Evolutionary conservation across 2,797 vertebrate species (phyloP).

Genomic region (Pseudomugil tenellus): DNA sequence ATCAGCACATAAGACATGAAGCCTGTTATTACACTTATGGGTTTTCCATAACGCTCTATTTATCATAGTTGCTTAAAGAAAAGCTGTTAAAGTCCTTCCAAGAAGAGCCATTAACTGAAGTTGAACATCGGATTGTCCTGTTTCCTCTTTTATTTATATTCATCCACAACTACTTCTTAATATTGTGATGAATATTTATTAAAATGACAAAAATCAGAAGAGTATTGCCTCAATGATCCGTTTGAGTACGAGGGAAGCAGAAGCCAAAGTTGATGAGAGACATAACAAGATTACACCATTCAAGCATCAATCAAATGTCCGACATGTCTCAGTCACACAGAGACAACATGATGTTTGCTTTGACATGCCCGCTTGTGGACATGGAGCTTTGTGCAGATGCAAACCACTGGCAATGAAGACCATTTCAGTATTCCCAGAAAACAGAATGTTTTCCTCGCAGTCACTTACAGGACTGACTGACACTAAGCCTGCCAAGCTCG

Average conservation of each 20-base stretch:
- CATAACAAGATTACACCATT: not conserved
- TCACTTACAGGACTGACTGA: too few relatives aligned
- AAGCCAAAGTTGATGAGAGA: not conserved
- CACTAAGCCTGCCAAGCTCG: too few relatives aligned
- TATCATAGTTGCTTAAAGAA: too few relatives aligned
- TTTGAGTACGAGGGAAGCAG: not conserved
- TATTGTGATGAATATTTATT: not conserved
- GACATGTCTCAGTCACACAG: not conserved
- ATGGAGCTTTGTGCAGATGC: too few relatives aligned
- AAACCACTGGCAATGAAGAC: too few relatives aligned
- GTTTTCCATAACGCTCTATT: too few relatives aligned
- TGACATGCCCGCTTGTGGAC: too few relatives aligned
- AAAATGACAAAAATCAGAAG: not conserved
- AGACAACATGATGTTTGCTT: too few relatives aligned
- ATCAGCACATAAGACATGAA: conserved; percentile 24
- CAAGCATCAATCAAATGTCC: not conserved
- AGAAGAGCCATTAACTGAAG: too few relatives aligned
- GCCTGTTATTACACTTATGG: not conserved
- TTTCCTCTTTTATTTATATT: not conserved
- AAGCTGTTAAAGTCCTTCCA: too few relatives aligned
- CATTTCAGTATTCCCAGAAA: too few relatives aligned
- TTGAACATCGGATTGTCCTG: not conserved
- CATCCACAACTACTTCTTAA: not conserved
- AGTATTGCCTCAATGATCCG: not conserved
- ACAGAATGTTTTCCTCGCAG: too few relatives aligned